Conservation (phyloP, 1,140 invertebrate genomes). For the Philotrypesis tridentata region DNA sequence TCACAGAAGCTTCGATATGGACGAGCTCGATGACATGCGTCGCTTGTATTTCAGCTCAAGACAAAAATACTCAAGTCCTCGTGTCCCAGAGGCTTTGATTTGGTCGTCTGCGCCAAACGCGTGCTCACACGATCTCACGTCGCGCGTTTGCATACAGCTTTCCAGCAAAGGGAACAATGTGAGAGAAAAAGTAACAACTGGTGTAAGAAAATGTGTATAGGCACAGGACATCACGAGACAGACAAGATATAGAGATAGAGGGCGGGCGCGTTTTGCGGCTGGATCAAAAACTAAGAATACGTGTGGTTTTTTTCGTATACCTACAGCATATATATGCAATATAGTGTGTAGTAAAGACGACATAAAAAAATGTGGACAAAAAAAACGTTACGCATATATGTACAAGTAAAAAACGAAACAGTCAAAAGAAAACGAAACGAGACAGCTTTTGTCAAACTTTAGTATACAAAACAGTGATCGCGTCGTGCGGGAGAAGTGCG, state of each 20-base stretch:
- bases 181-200: slow-evolving; percentile 20
- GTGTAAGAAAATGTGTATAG: slow-evolving; percentile 4
- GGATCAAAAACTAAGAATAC: slow-evolving; percentile 29
- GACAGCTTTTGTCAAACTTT: slow-evolving; percentile 11
- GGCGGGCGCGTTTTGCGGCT: slow-evolving; percentile 16
- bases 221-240: slow-evolving; percentile 34
- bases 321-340: no score
- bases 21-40: slow-evolving; percentile 5
- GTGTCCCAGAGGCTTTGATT: slow-evolving; percentile 45
- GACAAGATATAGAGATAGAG: no score
- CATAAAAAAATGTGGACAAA: slow-evolving; percentile 9
- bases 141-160: slow-evolving; percentile 18
- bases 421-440: slow-evolving; percentile 31
- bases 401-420: slow-evolving; percentile 17
- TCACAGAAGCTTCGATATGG: slow-evolving; percentile 26
- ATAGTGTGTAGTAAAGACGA: background rate
- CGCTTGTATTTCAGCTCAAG: no score
- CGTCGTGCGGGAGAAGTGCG: slow-evolving; percentile 16
- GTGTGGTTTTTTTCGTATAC: background rate
- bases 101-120: background rate
- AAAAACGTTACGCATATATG: no score
- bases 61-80: slow-evolving; percentile 44
- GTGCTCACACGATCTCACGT: slow-evolving; percentile 1
- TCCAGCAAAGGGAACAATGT: slow-evolving; percentile 23
- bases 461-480: background rate